These are phyloP conservation scores for Barnardius zonarius DNA, from an alignment of 2,113 vertebrate species.

Conservation along the genomic window DNA sequence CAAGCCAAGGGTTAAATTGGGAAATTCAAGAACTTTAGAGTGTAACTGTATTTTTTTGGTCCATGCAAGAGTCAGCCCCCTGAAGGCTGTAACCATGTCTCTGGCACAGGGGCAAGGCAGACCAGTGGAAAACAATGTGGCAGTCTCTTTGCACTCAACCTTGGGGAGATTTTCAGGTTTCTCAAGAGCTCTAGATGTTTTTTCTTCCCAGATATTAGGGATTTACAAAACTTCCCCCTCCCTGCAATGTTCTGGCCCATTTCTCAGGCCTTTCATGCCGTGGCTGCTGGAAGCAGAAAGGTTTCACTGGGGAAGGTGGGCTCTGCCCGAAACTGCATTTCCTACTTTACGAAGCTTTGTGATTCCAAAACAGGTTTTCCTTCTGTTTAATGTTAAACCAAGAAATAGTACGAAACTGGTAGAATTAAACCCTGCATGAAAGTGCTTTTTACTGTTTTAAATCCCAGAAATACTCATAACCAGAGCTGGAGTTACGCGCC, in stretches of 20 bases:
- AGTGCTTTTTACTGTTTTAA: background rate
- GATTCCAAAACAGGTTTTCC: background rate
- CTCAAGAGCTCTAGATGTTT: background rate
- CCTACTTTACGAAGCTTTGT: rapidly evolving
- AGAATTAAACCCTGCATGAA: background rate
- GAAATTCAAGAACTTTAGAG: background rate
- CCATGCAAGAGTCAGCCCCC: background rate
- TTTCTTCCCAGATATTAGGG: background rate
- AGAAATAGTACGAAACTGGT: background rate
- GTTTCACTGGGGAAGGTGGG: rapidly evolving
- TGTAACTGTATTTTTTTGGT: background rate
- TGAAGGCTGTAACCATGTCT: rapidly evolving
- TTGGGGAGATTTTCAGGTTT: background rate
- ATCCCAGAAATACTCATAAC: rapidly evolving
- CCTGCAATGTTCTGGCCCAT: background rate
- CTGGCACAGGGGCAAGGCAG: background rate
- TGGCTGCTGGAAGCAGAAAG: rapidly evolving
- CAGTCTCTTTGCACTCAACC: background rate
- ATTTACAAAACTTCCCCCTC: background rate
- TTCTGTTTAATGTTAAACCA: background rate
- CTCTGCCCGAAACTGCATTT: background rate
- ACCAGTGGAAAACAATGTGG: rapidly evolving
- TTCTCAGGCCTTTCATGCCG: rapidly evolving
- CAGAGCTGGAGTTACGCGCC: rapidly evolving
- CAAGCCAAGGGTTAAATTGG: background rate